Percentiles rank a stretch among this genome's conserved stretches.
These are phyloP conservation scores for Blastobasis adustella DNA, from an alignment of 2,888 invertebrate species.

Conservation along the genomic window DNA sequence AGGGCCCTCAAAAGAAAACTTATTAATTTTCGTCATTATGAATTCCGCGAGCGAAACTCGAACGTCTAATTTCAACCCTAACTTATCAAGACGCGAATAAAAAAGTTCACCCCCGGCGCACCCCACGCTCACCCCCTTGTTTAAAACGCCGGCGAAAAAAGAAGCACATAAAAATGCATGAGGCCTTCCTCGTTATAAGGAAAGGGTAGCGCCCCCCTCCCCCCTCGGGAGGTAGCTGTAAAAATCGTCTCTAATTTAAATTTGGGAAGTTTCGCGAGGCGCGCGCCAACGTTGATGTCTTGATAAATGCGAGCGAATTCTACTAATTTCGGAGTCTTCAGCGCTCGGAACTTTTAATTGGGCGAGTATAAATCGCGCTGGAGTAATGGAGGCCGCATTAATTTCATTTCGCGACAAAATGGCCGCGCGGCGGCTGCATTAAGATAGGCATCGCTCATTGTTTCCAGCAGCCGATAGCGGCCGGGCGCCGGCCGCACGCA, in stretches of 20 bases:
- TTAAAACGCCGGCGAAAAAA: slow-evolving; percentile 76
- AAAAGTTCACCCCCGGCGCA: slow-evolving; percentile 69
- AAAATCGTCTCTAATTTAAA: slow-evolving; percentile 76
- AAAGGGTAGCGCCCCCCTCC: slow-evolving; percentile 68
- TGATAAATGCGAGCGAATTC: slow-evolving; percentile 71
- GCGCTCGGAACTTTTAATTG: slow-evolving; percentile 70
- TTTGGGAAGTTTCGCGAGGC: slow-evolving; percentile 73
- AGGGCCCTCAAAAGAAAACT: slow-evolving; percentile 71
- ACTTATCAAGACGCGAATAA: slow-evolving; percentile 77
- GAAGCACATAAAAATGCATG: slow-evolving; percentile 77
- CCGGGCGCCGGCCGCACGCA: background rate
- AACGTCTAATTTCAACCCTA: slow-evolving; percentile 76
- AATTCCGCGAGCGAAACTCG: slow-evolving; percentile 75
- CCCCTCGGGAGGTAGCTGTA: slow-evolving; percentile 69
- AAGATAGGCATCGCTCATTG: slow-evolving; percentile 68
- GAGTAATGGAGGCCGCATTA: slow-evolving; percentile 62
- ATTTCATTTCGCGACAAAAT: slow-evolving; percentile 65
- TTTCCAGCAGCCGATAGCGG: slow-evolving; percentile 25
- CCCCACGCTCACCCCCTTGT: slow-evolving; percentile 73
- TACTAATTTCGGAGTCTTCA: slow-evolving; percentile 70
- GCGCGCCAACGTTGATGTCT: slow-evolving; percentile 70
- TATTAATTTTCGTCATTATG: slow-evolving; percentile 76
- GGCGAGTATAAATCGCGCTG: slow-evolving; percentile 61
- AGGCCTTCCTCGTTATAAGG: slow-evolving; percentile 77
- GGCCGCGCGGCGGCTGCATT: slow-evolving; percentile 45